Evolutionary conservation across 2,888 invertebrate species (phyloP).

Genomic region (Drosophila gaucha): DNA sequence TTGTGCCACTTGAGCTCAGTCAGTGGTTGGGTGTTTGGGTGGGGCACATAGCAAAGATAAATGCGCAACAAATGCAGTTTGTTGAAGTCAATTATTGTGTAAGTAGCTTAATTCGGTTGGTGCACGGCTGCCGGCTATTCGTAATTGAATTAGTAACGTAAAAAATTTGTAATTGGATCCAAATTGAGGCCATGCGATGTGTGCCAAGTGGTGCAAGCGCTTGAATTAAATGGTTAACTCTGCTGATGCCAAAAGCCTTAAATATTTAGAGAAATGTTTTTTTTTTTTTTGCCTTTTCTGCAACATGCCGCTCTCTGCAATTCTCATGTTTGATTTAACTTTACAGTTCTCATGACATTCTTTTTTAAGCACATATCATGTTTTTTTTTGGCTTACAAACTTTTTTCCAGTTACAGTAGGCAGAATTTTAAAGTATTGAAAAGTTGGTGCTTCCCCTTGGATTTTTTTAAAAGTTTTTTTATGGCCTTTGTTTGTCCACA

Average conservation of each 20-base stretch:
- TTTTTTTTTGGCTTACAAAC: slow-evolving; percentile 6
- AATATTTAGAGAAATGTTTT: not conserved
- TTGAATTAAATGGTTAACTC: not conserved
- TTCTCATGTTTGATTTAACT: not conserved
- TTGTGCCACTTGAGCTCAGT: slow-evolving; percentile 56
- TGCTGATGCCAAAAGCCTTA: not conserved
- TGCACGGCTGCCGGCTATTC: slow-evolving; percentile 30
- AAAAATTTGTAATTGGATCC: slow-evolving; percentile 46
- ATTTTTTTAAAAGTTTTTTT: slow-evolving; percentile 15
- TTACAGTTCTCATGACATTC: not conserved
- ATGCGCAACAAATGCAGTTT: slow-evolving; percentile 78
- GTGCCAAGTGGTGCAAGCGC: slow-evolving; percentile 1
- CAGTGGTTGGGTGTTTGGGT: slow-evolving; percentile 18
- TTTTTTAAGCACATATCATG: slow-evolving; percentile 1
- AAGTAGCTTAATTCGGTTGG: slow-evolving; percentile 69
- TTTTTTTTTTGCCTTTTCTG: no score
- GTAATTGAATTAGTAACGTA: slow-evolving; percentile 49
- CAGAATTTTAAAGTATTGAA: slow-evolving; percentile 38
- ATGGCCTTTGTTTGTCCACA: slow-evolving; percentile 57
- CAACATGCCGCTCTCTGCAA: not conserved
- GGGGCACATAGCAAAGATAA: slow-evolving; percentile 60
- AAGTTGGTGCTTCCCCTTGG: slow-evolving; percentile 41
- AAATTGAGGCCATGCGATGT: slow-evolving; percentile 25
- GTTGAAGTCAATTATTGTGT: slow-evolving; percentile 75
- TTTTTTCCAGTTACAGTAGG: slow-evolving; percentile 10